A percentile compares a stretch with the other conserved stretches of the same genome.
These are phyloP conservation scores for Apaloderma vittatum DNA, from an alignment of 2,113 vertebrate species.

Conservation along the genomic window DNA sequence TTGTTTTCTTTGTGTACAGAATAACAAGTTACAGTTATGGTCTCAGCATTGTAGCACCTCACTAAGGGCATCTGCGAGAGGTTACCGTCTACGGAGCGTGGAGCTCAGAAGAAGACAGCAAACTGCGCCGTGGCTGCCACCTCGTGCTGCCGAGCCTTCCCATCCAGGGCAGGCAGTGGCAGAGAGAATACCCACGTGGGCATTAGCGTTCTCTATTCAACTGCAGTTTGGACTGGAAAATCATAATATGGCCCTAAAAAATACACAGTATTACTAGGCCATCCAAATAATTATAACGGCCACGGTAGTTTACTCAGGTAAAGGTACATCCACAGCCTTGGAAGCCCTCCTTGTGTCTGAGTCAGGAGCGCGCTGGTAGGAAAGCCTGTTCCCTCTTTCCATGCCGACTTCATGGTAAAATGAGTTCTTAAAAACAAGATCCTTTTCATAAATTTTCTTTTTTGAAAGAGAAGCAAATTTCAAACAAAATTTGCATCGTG, in stretches of 20 bases:
- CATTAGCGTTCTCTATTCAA: not conserved
- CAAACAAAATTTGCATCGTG: not conserved
- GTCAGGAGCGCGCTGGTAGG: not conserved
- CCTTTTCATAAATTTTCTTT: not conserved
- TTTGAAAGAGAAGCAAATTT: not conserved
- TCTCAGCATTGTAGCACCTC: no score
- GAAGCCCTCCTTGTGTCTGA: not conserved
- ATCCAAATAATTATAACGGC: not conserved
- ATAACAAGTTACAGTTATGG: not conserved
- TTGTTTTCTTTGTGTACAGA: not conserved
- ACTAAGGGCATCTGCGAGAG: no score
- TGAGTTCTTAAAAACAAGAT: not conserved
- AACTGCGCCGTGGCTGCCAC: not conserved
- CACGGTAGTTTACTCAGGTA: not conserved
- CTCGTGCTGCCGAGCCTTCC: not conserved
- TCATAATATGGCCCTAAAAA: not conserved
- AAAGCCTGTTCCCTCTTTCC: not conserved
- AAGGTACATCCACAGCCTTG: fast-evolving
- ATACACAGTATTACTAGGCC: not conserved
- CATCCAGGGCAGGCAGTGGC: fast-evolving
- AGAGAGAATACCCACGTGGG: not conserved
- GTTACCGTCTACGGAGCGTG: fast-evolving
- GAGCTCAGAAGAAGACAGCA: not conserved
- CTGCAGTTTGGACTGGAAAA: not conserved
- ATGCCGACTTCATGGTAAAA: not conserved